Evolutionary conservation across 2,888 invertebrate species (phyloP), one percentile per base, ranked within the genome.

Genomic region (Pogonocherus hispidulus): DNA sequence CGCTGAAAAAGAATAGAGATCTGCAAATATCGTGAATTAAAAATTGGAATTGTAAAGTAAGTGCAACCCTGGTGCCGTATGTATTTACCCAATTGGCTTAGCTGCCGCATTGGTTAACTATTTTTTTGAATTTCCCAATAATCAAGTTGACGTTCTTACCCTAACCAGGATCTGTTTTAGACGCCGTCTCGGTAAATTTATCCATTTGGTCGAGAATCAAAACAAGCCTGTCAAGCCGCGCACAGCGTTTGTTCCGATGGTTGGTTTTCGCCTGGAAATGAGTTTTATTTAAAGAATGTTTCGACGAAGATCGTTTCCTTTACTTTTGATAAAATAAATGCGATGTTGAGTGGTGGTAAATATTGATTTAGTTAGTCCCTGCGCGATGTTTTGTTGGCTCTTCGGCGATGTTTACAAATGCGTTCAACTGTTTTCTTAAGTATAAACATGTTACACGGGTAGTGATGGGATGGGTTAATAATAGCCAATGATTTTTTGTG

Each of bases 331-430:
- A 49, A 55, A 20, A 63, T 55, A 64, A 64, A 64, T 47, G 32
- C 8, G 16, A 8, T 35, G 55, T 47, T 56, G 63, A 56, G 32
- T 47, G 55, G 47, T 32, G 54, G 27, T 27, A 64, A 64, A 64
- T 64, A 55, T 56, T 56, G 63, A 64, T 64, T 64, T 32, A 55
- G 51, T 55, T 32, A 44, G 54, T 63, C 54, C 54, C 46, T 63
- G 46, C 46, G 54, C 46, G 23, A 54, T 63, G 62, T 62, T 51
- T 62, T 62, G 37, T 62, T 32, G 46, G 46, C 32, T 46, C 32
- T n/a, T n/a, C n/a, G 52, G 54, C 46, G 23, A 46, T 54, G 14
- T 22, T 52, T 63, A 44, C 41, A 23, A 32, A 27, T 63, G 18
- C 27, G 54, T 11, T 44, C 32, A 14, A 23, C n/a, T 54, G 52